Evolutionary conservation across 2,113 vertebrate genomes (phyloP).

Genomic region (Serilophus lunatus): DNA sequence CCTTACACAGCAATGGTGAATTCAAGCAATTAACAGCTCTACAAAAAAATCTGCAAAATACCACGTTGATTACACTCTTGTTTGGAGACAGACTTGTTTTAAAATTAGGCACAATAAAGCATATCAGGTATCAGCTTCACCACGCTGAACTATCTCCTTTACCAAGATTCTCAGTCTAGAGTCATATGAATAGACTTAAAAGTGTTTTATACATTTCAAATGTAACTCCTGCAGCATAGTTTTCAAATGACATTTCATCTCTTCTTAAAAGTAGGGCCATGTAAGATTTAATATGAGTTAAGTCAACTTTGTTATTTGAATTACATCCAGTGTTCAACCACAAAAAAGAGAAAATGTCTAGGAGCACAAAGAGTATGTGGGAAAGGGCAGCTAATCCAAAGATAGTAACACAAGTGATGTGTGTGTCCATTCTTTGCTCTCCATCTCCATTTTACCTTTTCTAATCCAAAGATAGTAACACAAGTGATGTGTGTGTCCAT

Average conservation of each 20-base stretch:
- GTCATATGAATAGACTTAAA: background rate
- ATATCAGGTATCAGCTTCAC: background rate
- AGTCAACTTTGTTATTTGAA: background rate
- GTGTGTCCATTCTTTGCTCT: background rate
- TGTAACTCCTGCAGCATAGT: background rate
- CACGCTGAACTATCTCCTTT: background rate
- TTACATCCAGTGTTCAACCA: background rate
- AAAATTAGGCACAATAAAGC: background rate
- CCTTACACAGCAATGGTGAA: background rate
- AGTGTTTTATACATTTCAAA: background rate
- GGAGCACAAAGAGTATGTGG: accelerated
- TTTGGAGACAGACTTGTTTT: background rate
- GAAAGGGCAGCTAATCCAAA: background rate
- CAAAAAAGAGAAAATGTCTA: background rate
- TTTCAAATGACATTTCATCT: background rate
- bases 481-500: background rate
- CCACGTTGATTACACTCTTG: background rate
- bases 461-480: background rate
- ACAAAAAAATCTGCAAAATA: background rate
- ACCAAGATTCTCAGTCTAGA: background rate
- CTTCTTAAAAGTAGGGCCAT: background rate
- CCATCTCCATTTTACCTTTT: too few species aligned
- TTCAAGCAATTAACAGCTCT: background rate
- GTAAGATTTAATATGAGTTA: background rate
- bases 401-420: background rate